These are phyloP conservation scores for Protonemura montana DNA, from an alignment of 2,888 invertebrate genomes.

Conservation along the genomic window DNA sequence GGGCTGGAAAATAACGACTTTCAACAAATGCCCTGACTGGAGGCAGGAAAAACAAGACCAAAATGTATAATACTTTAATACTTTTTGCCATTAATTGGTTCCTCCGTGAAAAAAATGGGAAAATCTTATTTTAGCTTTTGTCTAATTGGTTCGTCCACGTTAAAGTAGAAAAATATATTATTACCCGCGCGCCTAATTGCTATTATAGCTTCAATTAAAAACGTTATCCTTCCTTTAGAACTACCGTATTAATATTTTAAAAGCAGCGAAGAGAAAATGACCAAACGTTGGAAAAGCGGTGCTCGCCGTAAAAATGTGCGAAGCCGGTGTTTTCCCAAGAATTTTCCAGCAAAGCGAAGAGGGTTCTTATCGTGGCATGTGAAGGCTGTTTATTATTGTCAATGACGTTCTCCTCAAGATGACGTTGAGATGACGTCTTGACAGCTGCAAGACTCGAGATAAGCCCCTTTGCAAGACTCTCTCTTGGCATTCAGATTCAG, in stretches of 20 bases:
- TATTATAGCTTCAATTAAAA: not conserved
- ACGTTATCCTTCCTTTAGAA: not conserved
- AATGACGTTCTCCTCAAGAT: not conserved
- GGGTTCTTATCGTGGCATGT: not conserved
- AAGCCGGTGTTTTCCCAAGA: not conserved
- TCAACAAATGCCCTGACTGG: not conserved
- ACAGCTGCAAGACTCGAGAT: conserved; percentile 12
- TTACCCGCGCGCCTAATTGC: not conserved
- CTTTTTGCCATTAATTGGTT: not conserved
- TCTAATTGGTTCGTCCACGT: not conserved
- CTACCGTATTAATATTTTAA: not conserved
- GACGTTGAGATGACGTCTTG: conserved; percentile 7
- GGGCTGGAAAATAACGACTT: not conserved
- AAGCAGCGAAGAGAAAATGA: not conserved
- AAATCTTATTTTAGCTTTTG: not conserved
- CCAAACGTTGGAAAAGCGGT: not conserved
- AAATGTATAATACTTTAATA: not conserved
- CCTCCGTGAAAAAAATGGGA: not conserved
- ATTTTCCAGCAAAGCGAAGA: not conserved
- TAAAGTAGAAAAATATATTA: not conserved
- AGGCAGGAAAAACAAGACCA: not conserved
- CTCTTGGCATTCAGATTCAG: not conserved
- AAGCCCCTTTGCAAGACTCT: not conserved
- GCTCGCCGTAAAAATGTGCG: not conserved
- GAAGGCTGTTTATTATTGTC: conserved; percentile 3